Conservation (phyloP, 1,140 invertebrate genomes). For the Macrocentrus cingulum region DNA sequence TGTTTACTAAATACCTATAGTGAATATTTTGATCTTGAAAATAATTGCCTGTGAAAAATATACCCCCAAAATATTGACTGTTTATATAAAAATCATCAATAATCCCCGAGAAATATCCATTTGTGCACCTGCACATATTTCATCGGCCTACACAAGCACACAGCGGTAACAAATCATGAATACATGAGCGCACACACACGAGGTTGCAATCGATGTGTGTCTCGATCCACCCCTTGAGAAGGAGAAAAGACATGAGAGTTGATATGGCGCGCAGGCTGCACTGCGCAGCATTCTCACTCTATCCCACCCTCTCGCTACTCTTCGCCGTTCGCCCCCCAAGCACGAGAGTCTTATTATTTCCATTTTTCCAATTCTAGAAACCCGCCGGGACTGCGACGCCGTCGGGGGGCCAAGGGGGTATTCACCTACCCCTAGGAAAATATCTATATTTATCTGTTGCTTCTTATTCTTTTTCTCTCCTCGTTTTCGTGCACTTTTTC, state of each 20-base stretch:
- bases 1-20: too few relatives aligned
- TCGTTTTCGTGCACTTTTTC: constrained; percentile 26
- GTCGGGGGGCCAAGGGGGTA: constrained; percentile 15
- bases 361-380: constrained; percentile 54
- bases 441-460: constrained; percentile 55
- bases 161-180: constrained; percentile 5
- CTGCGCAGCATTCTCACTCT: constrained; percentile 42
- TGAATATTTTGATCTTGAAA: too few relatives aligned
- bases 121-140: too few relatives aligned
- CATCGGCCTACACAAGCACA: too few relatives aligned
- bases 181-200: background rate
- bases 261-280: constrained; percentile 49
- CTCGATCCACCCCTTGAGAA: background rate
- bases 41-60: too few relatives aligned
- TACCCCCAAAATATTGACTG: too few relatives aligned
- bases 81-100: too few relatives aligned
- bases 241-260: constrained; percentile 18
- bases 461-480: constrained; percentile 33
- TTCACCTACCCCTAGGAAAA: constrained; percentile 39
- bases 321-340: constrained; percentile 23
- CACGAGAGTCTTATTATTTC: constrained; percentile 53
- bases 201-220: constrained; percentile 23
- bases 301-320: constrained; percentile 31
- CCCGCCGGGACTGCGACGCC: constrained; percentile 27
- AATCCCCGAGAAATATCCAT: too few relatives aligned